A percentile compares a stretch with the other conserved stretches of the same genome.
Conservation (phyloP, 2,113 vertebrate genomes). For the Ochotona curzoniae region DNA sequence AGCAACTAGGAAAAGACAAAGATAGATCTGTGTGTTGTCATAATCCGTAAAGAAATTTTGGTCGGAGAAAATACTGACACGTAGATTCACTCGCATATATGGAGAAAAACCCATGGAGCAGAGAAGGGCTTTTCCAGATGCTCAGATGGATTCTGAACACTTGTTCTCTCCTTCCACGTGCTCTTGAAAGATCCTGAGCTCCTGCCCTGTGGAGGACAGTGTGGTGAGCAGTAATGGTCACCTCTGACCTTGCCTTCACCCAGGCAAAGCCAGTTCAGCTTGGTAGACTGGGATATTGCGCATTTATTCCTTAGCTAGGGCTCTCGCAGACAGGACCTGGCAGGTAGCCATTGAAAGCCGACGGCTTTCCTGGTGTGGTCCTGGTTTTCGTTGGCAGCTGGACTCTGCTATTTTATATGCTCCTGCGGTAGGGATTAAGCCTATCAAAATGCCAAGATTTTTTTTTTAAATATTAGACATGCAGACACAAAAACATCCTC, state of each 20-base stretch:
- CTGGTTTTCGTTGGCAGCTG: slow-evolving; percentile 87
- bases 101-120: background rate
- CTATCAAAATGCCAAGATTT: slow-evolving; percentile 85
- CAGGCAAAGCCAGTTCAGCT: slow-evolving; percentile 87
- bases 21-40: background rate
- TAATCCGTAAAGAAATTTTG: slow-evolving; percentile 37
- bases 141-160: too few species aligned
- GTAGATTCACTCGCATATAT: background rate
- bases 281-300: slow-evolving; percentile 88
- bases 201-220: slow-evolving; percentile 82
- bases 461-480: slow-evolving; percentile 77
- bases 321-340: slow-evolving; percentile 90
- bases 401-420: slow-evolving; percentile 90
- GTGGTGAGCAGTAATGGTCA: slow-evolving; percentile 87
- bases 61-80: background rate
- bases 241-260: slow-evolving; percentile 88
- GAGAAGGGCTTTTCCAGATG: background rate
- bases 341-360: slow-evolving; percentile 89
- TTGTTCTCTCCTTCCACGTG: background rate
- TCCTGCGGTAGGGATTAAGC: slow-evolving; percentile 88
- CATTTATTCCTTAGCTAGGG: slow-evolving; percentile 90
- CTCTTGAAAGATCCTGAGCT: slow-evolving; percentile 84
- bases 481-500: slow-evolving; percentile 71
- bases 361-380: slow-evolving; percentile 89
- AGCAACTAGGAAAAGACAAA: slow-evolving; percentile 65